These are phyloP conservation scores for Meliscaeva auricollis DNA, from an alignment of 2,888 invertebrate species.

Conservation along the genomic window DNA sequence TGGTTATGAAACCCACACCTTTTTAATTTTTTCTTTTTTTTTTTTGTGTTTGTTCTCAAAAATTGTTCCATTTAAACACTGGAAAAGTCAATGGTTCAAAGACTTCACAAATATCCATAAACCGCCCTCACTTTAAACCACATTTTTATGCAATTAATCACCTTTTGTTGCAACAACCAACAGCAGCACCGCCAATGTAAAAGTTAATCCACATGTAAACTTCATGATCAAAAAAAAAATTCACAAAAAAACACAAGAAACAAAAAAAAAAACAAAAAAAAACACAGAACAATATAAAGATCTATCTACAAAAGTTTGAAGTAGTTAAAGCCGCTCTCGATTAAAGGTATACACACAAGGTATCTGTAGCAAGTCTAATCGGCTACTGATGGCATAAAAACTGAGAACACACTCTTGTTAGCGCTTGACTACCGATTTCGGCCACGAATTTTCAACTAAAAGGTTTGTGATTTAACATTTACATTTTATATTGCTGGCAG, in stretches of 20 bases:
- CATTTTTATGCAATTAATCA: conserved; percentile 58
- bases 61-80: conserved; percentile 18
- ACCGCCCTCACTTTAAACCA: conserved; percentile 32
- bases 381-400: conserved; percentile 35
- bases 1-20: conserved; percentile 11
- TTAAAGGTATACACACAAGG: background rate
- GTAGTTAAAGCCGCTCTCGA: conserved; percentile 15
- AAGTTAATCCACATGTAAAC: conserved; percentile 64
- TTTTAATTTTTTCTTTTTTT: background rate
- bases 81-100: conserved; percentile 35
- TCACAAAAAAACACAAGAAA: background rate
- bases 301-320: background rate
- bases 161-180: conserved; percentile 64
- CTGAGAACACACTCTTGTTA: conserved; percentile 50
- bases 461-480: conserved; percentile 70
- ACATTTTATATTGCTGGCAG: conserved; percentile 65
- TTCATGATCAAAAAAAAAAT: conserved; percentile 46
- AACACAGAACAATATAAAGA: conserved; percentile 19
- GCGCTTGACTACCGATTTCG: conserved; percentile 72
- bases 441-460: conserved; percentile 73
- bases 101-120: conserved; percentile 7
- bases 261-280: background rate
- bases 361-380: conserved; percentile 36
- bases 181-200: conserved; percentile 49
- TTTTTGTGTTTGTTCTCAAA: background rate